Percentiles rank a stretch among this genome's conserved stretches.
phyloP scores from a whole-genome alignment of 2,888 invertebrate species.

The Terebella lapidaria region DNA sequence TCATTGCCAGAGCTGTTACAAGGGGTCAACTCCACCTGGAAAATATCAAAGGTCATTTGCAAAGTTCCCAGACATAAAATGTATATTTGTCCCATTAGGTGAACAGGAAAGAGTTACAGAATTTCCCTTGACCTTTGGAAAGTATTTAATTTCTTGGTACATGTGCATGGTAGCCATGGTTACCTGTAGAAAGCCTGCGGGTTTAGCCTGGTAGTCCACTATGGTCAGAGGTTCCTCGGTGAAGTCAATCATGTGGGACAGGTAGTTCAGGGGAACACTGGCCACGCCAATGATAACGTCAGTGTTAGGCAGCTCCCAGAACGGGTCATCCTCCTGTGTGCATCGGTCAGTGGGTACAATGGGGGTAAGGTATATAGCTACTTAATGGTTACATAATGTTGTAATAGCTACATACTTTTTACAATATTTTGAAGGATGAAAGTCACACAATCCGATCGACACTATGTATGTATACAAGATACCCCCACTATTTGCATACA shows the following conservation, averaged over 20 bases:
- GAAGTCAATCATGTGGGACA: constrained; percentile 26
- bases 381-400: too few species aligned
- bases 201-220: constrained; percentile 25
- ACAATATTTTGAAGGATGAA: too few species aligned
- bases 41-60: too few species aligned
- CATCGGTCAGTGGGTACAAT: not conserved
- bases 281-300: constrained; percentile 26
- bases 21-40: constrained; percentile 17
- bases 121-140: not conserved
- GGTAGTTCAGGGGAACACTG: constrained; percentile 24
- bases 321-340: constrained; percentile 28
- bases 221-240: constrained; percentile 25
- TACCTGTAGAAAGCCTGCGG: constrained; percentile 9
- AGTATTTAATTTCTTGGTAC: not conserved
- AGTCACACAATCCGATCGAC: too few species aligned
- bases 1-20: constrained; percentile 24
- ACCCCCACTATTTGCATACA: too few species aligned
- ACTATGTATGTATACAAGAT: not conserved
- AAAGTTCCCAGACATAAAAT: too few species aligned
- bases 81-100: too few species aligned
- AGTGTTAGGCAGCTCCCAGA: constrained; percentile 28
- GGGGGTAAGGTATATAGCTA: too few species aligned
- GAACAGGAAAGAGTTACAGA: too few species aligned
- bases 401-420: too few species aligned
- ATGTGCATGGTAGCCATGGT: too few species aligned